Base-by-base conservation (phyloP, 2,113 vertebrate species). In the Misgurnus mizolepis region DNA sequence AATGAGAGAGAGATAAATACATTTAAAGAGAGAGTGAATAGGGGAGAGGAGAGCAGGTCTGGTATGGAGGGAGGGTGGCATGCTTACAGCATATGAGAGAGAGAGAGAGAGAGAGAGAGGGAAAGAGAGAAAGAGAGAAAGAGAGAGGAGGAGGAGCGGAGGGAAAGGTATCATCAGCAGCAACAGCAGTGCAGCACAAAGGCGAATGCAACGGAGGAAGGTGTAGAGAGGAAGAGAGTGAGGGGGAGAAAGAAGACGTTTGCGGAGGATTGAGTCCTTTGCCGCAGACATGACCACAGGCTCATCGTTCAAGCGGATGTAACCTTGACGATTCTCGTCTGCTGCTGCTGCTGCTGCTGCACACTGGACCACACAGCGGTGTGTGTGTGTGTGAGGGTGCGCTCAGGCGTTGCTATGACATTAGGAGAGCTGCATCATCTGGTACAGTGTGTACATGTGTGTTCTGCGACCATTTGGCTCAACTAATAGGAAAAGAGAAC, bases 261-360 rank as follows among this genome's bases (percentile, higher is more conserved):
- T 85, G 88, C 90, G 81, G 80, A 83, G n/a, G 66, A 88, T 85
- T 90, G 85, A 83, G 87, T 78, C 86, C 64, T 86, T 80, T 87
- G 86, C 86, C 67, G 83, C 87, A 89, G 88, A 89, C 90, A 73
- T 89, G 86, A 89, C 85, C 90, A 86, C 86, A 77, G 86, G 80
- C 86, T 79, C 15, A 77, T 86, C 87, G 84, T 85, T 88, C 87
- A 85, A 87, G 86, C 83, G 86, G 90, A 88, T 87, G 86, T 87
- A 89, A 84, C 87, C 89, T 86, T 87, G 86, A 90, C 85, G 80
- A 87, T 85, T 79, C 85, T 82, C 84, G 88, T 88, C 87, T 88
- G 86, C 85, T 72, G 82, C 71, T 75, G 76, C 71, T 75, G 76
- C 62, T 40, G 53, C 50, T 49, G 27, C 58, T 34, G 18, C 87